Percentiles rank a stretch among this genome's conserved stretches.
Conservation (phyloP, 2,113 vertebrate genomes). For the Hemibagrus wyckioides region DNA sequence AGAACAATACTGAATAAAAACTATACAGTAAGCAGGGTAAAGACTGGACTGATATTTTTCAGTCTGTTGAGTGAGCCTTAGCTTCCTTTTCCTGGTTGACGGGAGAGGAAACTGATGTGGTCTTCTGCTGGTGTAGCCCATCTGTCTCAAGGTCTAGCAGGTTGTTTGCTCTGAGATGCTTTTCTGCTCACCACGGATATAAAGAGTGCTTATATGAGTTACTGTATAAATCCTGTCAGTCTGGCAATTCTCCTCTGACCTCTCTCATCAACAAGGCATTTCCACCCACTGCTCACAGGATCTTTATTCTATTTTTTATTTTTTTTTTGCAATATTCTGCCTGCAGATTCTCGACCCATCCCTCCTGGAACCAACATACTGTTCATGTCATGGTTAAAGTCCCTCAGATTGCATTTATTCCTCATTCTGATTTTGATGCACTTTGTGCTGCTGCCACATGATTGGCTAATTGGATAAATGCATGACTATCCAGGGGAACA, state of each 20-base stretch:
- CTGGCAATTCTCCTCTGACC: neutral
- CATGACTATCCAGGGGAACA: neutral
- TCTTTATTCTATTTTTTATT: neutral
- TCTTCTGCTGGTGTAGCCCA: neutral
- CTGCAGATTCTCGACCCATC: neutral
- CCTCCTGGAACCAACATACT: neutral
- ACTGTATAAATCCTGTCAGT: neutral
- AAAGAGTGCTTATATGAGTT: neutral
- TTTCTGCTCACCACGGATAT: neutral
- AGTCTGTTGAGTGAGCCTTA: neutral
- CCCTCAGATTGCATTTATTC: neutral
- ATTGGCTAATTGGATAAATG: neutral
- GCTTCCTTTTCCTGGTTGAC: neutral
- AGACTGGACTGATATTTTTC: neutral
- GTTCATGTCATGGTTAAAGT: neutral
- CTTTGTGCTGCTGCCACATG: neutral
- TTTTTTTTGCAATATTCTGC: neutral
- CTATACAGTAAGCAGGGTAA: neutral
- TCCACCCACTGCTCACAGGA: neutral
- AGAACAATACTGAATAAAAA: neutral
- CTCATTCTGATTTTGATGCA: neutral
- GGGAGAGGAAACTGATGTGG: too few species aligned
- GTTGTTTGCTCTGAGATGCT: neutral
- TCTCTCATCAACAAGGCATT: neutral
- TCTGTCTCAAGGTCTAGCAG: neutral